Evolutionary conservation across 2,888 invertebrate genomes (phyloP), one percentile per base, ranked within the genome.

Genomic region (Biston betularia): DNA sequence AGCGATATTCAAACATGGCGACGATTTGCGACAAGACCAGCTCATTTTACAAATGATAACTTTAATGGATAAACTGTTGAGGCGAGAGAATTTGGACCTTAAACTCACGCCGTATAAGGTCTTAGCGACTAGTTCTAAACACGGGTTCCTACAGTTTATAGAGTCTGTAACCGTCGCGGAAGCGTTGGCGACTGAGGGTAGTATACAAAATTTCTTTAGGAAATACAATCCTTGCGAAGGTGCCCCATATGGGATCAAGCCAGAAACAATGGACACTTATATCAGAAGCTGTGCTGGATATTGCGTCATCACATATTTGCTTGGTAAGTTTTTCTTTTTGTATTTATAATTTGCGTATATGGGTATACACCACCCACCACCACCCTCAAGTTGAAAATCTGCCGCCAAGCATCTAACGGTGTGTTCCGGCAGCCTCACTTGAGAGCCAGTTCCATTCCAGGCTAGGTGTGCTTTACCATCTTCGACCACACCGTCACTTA

Each of bases 191-290:
- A 95, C 95, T 0, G 98, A 98, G 86, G 98, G 97, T 66, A 97
- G 96, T 73, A 98, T 99, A 79, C 97, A 98, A 84, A 98, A 98
- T 84, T 99, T 98, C 92, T 98, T 99, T 85, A 94, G 97, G 46
- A 98, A 98, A 78, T 95, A 98, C 86, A 97, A 98, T 83, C 98
- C 98, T 0, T 97, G 97, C 64, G 98, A 98, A 76, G 96, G 94
- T 61, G 97, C 97, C 0, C 97, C 98, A 0, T 98, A 97, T 84
- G 99, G 98, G 11, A 98, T 99, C 72, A 95, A 97, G 24, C 95
- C 98, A 0, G 98, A 99, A 80, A 97, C 98, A 11, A 98, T 99
- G 98, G 99, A 99, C 83, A 99, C 98, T 0, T 99, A 99, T 84
- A 97, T 99, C 4, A 95, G 97, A 71, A 98, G 98, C 79, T 98